Evolutionary conservation across 64 coral and sea anemone genomes (phyloP).

Genomic region (Dendronephthya gigantea): DNA sequence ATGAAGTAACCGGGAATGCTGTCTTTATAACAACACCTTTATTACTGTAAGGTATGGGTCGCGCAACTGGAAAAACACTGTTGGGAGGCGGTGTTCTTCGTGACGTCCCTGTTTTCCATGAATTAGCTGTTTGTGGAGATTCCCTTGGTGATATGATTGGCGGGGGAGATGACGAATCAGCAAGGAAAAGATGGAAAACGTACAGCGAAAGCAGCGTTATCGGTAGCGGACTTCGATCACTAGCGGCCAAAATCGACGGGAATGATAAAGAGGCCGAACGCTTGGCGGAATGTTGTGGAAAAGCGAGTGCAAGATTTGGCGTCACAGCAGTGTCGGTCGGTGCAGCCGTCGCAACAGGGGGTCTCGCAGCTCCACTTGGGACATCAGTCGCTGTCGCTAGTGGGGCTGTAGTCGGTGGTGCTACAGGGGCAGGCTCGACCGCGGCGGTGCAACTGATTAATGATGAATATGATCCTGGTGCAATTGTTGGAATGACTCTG

Average conservation of each 20-base stretch:
- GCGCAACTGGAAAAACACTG: constrained; percentile 4
- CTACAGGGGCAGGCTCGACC: constrained; percentile 1
- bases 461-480: background rate
- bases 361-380: constrained; percentile 5
- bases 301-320: background rate
- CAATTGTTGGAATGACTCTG: constrained; percentile 2
- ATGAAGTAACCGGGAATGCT: too few species aligned
- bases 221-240: background rate
- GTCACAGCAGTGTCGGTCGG: background rate
- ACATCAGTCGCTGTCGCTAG: background rate
- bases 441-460: constrained; percentile 9
- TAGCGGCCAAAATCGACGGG: background rate
- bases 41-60: background rate
- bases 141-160: constrained; percentile 20
- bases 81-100: background rate
- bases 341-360: background rate
- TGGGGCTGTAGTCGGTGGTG: constrained; percentile 14
- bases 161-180: constrained; percentile 16
- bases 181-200: background rate
- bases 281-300: background rate
- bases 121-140: constrained; percentile 21
- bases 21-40: too few species aligned
- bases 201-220: constrained; percentile 26
- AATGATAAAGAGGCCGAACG: background rate
- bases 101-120: constrained; percentile 21